Evolutionary conservation across 2,113 vertebrate species (phyloP).

Genomic region (Engraulis encrasicolus): DNA sequence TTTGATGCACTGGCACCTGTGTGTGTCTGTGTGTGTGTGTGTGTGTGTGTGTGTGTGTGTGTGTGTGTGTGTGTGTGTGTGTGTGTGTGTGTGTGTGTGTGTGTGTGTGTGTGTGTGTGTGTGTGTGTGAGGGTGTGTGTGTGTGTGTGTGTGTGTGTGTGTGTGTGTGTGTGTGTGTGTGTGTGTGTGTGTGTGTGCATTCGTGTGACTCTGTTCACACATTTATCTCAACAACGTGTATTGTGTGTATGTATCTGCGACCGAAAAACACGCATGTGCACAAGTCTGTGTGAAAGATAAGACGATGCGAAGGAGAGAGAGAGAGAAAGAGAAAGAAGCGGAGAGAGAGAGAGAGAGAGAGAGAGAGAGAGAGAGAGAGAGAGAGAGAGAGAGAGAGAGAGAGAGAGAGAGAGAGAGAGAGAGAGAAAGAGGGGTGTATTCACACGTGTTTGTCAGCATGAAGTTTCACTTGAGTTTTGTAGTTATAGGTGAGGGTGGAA

Average conservation of each 20-base stretch:
- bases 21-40: slow-evolving; percentile 17
- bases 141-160: not conserved
- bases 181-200: not conserved
- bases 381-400: slow-evolving; percentile 22
- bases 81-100: slow-evolving; percentile 45
- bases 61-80: slow-evolving; percentile 44
- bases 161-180: not conserved
- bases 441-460: slow-evolving; percentile 39
- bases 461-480: slow-evolving; percentile 33
- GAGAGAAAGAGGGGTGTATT: slow-evolving; percentile 36
- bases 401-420: slow-evolving; percentile 33
- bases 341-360: slow-evolving; percentile 26
- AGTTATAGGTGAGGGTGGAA: slow-evolving; percentile 24
- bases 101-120: not conserved
- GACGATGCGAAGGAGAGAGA: no score
- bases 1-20: slow-evolving; percentile 59
- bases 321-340: no score
- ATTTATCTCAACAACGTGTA: no score
- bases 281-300: no score
- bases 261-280: no score
- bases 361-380: slow-evolving; percentile 38
- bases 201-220: no score
- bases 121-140: no score
- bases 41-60: slow-evolving; percentile 45
- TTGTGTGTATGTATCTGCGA: slow-evolving; percentile 23